Base-by-base conservation (phyloP, 2,888 invertebrate genomes). In the Mythimna ferrago region DNA sequence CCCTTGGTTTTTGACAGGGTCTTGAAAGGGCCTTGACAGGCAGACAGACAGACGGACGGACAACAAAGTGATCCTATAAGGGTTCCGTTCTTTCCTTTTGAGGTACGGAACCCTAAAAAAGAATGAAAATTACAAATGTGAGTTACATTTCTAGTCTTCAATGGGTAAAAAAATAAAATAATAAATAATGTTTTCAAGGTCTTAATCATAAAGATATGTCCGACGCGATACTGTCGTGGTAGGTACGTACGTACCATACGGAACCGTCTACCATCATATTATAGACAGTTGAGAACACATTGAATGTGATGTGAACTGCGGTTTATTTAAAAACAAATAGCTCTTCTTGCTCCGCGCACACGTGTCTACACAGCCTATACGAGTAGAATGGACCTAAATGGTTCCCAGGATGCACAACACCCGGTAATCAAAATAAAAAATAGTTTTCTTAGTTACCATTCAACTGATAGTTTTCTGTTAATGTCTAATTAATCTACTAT, bases 281-380 rank as follows among this genome's bases (percentile, higher is more conserved):
- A 61, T 21, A 21, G 14, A 35, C 35, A 19, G 35, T n/a, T 41
- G 6, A n/a, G 7, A 41, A 41, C 38, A 41, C 41, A 61, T 61
- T 61, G 41, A 61, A 41, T 41, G n/a, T 14, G 14, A 6, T 61
- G 61, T 41, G 41, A 61, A 61, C 61, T 61, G 14, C 14, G 7
- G 11, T 21, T 60, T 61, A 61, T 61, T 61, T 61, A 41, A 41
- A 61, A 61, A 61, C 41, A 61, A 21, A n/a, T 38, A 32, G 19
- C 58, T 58, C 35, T 35, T 41, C 21, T 41, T 21, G 14, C 21
- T 41, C 6, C 6, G 21, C 21, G 61, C 21, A 61, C 21, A 41
- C 38, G 60, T 38, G n/a, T 60, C 60, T n/a, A 60, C 6, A 38
- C 38, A 60, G 60, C 21, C n/a, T 58, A 16, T 32, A 26, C 26